These are phyloP conservation scores for Orthosia gracilis DNA, from an alignment of 2,888 invertebrate species.

Conservation along the genomic window DNA sequence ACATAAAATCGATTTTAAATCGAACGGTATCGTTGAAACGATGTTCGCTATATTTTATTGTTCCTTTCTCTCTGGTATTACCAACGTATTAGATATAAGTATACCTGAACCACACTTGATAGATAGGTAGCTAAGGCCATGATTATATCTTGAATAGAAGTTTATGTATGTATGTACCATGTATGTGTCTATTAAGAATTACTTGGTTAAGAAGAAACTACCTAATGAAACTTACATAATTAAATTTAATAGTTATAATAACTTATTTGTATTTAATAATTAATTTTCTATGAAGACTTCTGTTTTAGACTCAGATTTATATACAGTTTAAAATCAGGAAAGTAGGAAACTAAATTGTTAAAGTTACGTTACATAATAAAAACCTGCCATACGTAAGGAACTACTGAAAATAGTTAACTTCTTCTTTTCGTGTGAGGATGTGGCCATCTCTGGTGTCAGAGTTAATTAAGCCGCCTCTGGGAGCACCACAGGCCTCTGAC, in stretches of 20 bases:
- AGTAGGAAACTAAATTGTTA: neutral
- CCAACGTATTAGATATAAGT: neutral
- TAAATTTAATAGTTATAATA: neutral
- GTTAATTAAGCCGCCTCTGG: neutral
- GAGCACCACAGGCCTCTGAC: too few species aligned
- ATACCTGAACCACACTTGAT: neutral
- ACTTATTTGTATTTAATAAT: neutral
- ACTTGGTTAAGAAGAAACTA: neutral
- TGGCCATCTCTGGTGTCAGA: neutral
- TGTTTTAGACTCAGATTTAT: neutral
- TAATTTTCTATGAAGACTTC: neutral
- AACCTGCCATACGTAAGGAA: neutral
- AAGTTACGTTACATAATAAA: neutral
- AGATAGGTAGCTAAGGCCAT: neutral
- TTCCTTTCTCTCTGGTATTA: slow-evolving; percentile 29
- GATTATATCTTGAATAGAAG: neutral
- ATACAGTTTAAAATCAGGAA: neutral
- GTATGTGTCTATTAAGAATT: neutral
- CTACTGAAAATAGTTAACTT: neutral
- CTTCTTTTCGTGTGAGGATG: too few species aligned
- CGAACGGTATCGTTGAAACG: slow-evolving; percentile 60
- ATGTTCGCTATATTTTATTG: slow-evolving; percentile 56
- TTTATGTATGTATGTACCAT: too few species aligned
- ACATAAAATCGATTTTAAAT: slow-evolving; percentile 78
- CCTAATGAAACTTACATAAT: neutral